These are phyloP conservation scores for Gobius niger DNA, from an alignment of 2,113 vertebrate genomes.

Conservation along the genomic window DNA sequence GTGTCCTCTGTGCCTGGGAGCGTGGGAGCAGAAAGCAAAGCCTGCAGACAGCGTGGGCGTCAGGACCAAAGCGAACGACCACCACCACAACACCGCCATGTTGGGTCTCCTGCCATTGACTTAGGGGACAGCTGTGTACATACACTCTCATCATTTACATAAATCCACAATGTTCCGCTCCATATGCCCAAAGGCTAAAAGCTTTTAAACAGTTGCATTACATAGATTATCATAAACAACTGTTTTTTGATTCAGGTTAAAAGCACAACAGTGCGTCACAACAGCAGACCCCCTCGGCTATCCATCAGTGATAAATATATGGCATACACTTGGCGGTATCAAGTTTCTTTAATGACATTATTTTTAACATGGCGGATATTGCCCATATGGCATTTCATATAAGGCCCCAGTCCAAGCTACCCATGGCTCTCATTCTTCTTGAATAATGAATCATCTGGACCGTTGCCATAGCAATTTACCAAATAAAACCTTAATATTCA, in stretches of 20 bases:
- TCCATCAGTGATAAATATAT: not conserved
- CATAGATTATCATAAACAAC: not conserved
- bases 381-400: too few species aligned
- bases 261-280: not conserved
- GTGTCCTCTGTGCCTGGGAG: slow-evolving; percentile 37
- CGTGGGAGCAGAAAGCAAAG: slow-evolving; percentile 40
- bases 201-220: not conserved
- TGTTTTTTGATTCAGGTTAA: not conserved
- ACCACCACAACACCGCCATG: slow-evolving; percentile 22
- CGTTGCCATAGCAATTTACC: too few species aligned
- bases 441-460: too few species aligned
- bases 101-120: slow-evolving; percentile 11
- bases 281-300: not conserved
- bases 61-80: slow-evolving; percentile 31
- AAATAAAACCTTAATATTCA: too few species aligned
- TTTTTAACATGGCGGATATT: too few species aligned
- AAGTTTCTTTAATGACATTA: too few species aligned
- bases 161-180: slow-evolving; percentile 12
- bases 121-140: slow-evolving; percentile 18
- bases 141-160: slow-evolving; percentile 8
- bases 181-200: slow-evolving; percentile 16
- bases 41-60: slow-evolving; percentile 64
- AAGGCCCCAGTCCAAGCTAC: too few species aligned
- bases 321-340: not conserved
- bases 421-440: too few species aligned